These are phyloP conservation scores for Nasonia giraulti DNA, from an alignment of 1,140 invertebrate species.

Conservation along the genomic window DNA sequence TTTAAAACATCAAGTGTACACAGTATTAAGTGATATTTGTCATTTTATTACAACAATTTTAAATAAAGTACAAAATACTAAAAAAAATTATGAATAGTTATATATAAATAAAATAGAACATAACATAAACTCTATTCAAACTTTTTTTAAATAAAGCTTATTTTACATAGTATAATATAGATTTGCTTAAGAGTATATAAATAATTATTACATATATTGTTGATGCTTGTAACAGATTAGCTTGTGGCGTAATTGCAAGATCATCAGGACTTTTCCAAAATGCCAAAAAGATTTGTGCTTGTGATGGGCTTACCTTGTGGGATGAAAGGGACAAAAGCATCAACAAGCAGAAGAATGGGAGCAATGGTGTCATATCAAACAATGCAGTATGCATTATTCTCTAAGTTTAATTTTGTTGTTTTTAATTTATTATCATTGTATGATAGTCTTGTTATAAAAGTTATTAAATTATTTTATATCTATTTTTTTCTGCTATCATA, in stretches of 20 bases:
- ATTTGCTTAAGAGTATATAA: neutral
- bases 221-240: constrained; percentile 69
- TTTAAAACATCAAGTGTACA: no score
- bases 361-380: constrained; percentile 5
- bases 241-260: constrained; percentile 82
- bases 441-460: constrained; percentile 6
- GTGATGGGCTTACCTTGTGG: constrained; percentile 81
- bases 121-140: no score
- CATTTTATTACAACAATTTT: no score
- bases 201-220: neutral
- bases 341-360: constrained; percentile 48
- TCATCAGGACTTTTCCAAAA: constrained; percentile 82
- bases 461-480: constrained; percentile 12
- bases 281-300: constrained; percentile 80
- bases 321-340: constrained; percentile 75
- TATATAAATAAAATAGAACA: no score
- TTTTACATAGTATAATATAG: neutral
- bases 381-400: constrained; percentile 57
- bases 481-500: constrained; percentile 4
- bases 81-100: neutral
- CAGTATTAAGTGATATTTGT: no score
- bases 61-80: neutral
- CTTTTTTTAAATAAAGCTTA: neutral
- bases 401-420: constrained; percentile 47
- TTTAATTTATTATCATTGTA: constrained; percentile 24